phyloP scores from a whole-genome alignment of 1,140 invertebrate genomes.

The Cyrtorhinus lividipennis region DNA sequence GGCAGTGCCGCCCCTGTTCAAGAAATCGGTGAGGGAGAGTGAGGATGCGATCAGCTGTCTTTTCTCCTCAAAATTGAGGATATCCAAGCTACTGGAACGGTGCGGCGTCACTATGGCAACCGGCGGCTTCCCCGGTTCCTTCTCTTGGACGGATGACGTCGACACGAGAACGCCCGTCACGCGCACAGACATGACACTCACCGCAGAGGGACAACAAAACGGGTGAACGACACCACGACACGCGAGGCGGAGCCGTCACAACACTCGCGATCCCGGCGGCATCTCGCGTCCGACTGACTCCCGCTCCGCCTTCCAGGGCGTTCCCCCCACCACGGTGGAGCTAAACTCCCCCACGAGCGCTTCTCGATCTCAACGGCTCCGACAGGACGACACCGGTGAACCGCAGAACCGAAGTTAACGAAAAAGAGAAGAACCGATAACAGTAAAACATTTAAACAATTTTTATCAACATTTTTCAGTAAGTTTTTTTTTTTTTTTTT shows the following conservation, averaged over 20 bases:
- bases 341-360: no score
- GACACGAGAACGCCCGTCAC: conserved; percentile 19
- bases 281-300: background rate
- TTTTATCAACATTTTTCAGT: no score
- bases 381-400: no score
- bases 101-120: conserved; percentile 42
- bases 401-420: no score
- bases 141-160: conserved; percentile 3
- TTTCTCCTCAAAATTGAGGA: conserved; percentile 81
- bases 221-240: background rate
- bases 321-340: no score
- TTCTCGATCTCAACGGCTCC: no score
- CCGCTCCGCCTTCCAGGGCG: background rate
- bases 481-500: no score
- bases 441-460: no score
- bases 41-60: conserved; percentile 74
- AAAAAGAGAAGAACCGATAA: no score
- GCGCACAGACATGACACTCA: conserved; percentile 20
- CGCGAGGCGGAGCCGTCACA: background rate
- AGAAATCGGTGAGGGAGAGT: conserved; percentile 67
- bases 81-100: conserved; percentile 70
- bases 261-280: background rate
- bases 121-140: conserved; percentile 17
- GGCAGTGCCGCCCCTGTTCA: conserved; percentile 41
- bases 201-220: background rate